Evolutionary conservation across 1,140 invertebrate genomes (phyloP).

Genomic region (Plectrocnemia conspersa): DNA sequence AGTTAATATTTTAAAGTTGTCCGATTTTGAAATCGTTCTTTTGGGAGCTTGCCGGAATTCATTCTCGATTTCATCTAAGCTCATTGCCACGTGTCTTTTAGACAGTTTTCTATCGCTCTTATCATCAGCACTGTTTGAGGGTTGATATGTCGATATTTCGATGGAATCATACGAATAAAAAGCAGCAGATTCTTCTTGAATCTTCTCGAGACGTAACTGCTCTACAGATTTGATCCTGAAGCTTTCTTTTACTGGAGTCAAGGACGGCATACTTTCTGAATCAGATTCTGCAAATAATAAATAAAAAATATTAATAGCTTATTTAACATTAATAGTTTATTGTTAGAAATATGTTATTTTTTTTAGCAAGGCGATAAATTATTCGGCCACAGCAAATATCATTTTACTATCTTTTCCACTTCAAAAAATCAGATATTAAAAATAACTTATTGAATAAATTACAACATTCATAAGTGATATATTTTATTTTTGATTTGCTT

Average conservation of each 20-base stretch:
- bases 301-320: constrained; percentile 12
- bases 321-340: too few species aligned
- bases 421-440: too few species aligned
- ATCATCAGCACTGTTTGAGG: too few species aligned
- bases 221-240: constrained; percentile 28
- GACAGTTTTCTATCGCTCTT: constrained; percentile 16
- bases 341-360: too few species aligned
- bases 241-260: constrained; percentile 30
- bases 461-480: too few species aligned
- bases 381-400: too few species aligned
- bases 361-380: too few species aligned
- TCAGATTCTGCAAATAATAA: constrained; percentile 34
- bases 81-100: constrained; percentile 21
- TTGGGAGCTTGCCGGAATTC: constrained; percentile 10
- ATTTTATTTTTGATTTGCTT: too few species aligned
- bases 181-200: constrained; percentile 30
- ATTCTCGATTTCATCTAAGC: constrained; percentile 28
- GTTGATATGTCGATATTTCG: neutral
- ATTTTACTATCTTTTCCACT: too few species aligned
- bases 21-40: constrained; percentile 6
- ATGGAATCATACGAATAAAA: constrained; percentile 23
- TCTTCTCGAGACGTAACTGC: constrained; percentile 28
- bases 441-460: too few species aligned
- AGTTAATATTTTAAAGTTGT: constrained; percentile 30
- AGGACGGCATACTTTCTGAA: constrained; percentile 28